These are phyloP conservation scores for Rhadina sibilatrix DNA, from an alignment of 2,113 vertebrate species.

Conservation along the genomic window DNA sequence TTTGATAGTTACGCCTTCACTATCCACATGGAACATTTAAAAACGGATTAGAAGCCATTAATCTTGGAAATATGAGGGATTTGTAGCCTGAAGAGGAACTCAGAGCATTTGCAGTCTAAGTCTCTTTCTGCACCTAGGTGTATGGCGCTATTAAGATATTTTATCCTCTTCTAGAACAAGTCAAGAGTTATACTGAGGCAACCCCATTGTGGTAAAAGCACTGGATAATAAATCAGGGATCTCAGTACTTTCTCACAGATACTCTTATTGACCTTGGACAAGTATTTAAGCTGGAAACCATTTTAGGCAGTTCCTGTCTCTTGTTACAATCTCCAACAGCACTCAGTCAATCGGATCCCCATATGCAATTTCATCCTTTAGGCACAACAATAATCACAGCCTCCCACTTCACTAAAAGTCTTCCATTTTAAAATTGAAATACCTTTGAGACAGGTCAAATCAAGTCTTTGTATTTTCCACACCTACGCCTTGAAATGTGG, in stretches of 20 bases:
- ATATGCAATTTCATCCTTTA: not conserved
- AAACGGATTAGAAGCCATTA: conserved; percentile 61
- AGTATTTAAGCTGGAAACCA: not conserved
- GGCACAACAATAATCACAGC: not conserved
- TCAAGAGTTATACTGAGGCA: not conserved
- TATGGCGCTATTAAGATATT: not conserved
- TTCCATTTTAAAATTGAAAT: not conserved
- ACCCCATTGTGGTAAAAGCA: not conserved
- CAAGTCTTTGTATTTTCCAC: not conserved
- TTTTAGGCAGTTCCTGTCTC: not conserved
- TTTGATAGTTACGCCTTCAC: conserved; percentile 69
- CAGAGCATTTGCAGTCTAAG: not conserved
- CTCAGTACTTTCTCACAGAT: not conserved
- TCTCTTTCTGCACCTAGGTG: not conserved
- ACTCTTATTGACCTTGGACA: not conserved
- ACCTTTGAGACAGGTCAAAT: not conserved
- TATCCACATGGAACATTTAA: conserved; percentile 66
- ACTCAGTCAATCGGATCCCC: not conserved
- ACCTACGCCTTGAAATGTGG: not conserved
- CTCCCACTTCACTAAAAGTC: not conserved
- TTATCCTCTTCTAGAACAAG: not conserved
- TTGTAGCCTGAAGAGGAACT: not conserved
- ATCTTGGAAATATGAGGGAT: conserved; percentile 40
- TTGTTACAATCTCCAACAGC: not conserved
- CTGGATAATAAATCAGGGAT: not conserved